phyloP scores from a whole-genome alignment of 2,797 vertebrate species.

The Moxostoma hubbsi region DNA sequence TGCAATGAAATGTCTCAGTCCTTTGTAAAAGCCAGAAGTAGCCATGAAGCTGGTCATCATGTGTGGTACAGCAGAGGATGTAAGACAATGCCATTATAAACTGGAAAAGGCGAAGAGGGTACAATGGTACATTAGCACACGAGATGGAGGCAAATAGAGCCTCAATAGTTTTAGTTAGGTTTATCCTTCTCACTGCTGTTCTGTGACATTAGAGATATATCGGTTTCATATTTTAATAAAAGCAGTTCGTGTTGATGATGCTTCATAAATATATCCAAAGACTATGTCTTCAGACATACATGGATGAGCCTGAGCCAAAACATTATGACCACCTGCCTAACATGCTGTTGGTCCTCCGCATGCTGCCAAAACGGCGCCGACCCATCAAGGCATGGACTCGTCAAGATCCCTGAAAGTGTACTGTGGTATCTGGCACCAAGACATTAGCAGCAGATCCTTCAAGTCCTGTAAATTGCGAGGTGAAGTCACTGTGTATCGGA shows the following conservation, averaged over 20 bases:
- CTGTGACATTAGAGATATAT: constrained; percentile 26
- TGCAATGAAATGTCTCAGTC: no score
- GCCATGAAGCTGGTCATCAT: neutral
- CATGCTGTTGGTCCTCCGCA: no score
- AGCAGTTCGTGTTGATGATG: neutral
- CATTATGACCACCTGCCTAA: no score
- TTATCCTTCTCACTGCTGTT: constrained; percentile 45
- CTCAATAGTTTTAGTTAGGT: constrained; percentile 33
- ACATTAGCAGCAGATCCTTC: no score
- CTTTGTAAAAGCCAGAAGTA: no score
- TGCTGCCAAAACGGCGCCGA: no score
- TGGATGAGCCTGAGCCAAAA: no score
- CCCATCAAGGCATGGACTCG: no score
- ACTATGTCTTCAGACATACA: neutral
- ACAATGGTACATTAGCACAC: constrained; percentile 12
- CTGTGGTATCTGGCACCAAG: no score
- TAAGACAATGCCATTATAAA: constrained; percentile 59
- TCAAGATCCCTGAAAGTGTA: no score
- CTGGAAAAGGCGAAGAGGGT: constrained; percentile 65
- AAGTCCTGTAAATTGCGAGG: no score
- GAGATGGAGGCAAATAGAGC: constrained; percentile 56
- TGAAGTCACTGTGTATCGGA: no score
- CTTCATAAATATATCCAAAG: constrained; percentile 16
- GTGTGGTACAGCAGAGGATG: constrained; percentile 31
- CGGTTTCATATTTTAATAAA: constrained; percentile 11